A percentile compares a stretch with the other conserved stretches of the same genome.
phyloP scores from a whole-genome alignment of 2,888 invertebrate species.

The Liodrosophila aerea region DNA sequence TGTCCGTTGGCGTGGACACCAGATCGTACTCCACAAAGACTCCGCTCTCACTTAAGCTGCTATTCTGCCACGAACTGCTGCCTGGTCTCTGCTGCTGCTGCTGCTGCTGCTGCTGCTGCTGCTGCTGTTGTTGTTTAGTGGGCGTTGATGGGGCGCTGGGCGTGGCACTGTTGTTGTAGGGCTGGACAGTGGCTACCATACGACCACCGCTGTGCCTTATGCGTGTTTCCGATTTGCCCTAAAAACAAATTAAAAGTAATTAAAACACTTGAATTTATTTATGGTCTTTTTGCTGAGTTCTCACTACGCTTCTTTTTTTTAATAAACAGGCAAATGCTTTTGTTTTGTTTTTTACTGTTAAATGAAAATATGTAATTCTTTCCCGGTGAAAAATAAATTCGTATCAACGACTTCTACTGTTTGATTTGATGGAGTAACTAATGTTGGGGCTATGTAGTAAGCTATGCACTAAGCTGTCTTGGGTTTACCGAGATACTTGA shows the following conservation, averaged over 20 bases:
- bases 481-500: no score
- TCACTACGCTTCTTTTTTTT: background rate
- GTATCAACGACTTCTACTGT: no score
- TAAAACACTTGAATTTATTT: slow-evolving; percentile 41
- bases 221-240: slow-evolving; percentile 59
- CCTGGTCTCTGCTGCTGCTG: no score
- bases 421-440: no score
- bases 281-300: slow-evolving; percentile 1
- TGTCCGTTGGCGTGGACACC: slow-evolving; percentile 54
- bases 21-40: slow-evolving; percentile 87
- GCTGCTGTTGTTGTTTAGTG: slow-evolving; percentile 41
- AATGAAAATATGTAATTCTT: no score
- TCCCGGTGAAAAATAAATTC: no score
- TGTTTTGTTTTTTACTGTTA: no score
- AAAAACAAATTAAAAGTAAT: slow-evolving; percentile 21
- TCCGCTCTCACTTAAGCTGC: slow-evolving; percentile 88
- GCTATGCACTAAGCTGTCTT: no score
- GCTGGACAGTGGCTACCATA: slow-evolving; percentile 87
- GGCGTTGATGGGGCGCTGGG: slow-evolving; percentile 60
- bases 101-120: no score
- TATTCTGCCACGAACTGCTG: slow-evolving; percentile 78
- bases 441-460: no score
- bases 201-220: slow-evolving; percentile 71
- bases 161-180: slow-evolving; percentile 83
- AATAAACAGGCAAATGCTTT: background rate